Base-by-base conservation (phyloP, 2,888 invertebrate species). In the Brachyptera putata region DNA sequence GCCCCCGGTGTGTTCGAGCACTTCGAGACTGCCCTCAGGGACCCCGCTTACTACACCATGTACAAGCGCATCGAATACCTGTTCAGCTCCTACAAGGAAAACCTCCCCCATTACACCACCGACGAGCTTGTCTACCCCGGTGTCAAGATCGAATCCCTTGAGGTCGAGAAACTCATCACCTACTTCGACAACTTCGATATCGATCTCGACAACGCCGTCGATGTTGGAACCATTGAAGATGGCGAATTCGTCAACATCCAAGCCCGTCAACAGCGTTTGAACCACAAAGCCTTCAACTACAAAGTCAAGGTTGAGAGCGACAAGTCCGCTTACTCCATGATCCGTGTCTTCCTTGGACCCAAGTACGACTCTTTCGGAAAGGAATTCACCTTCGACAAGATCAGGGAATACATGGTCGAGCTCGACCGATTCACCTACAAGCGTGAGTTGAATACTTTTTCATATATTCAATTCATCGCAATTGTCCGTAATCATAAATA, bases 271-370 rank as follows among this genome's bases (percentile, higher is more conserved):
- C 77, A 77, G 57, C 83, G 85, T 25, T 77, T 86, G 18, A 84
- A 85, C 70, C 83, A 86, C 74, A 76, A 84, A 61, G 81, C 82
- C 30, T 86, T 84, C 77, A 79, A 76, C 67, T 76, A 82, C 49
- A 79, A 79, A 18, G 66, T 84, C 50, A 77, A 78, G 49, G 75
- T 85, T 21, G 66, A 76, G n/a, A 82, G 84, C 34, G 80, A 82
- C 67, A 80, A 82, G 65, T 69, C 77, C 14, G 76, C 75, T 5
- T 80, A 82, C 68, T 80, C 80, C 64, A 81, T 86, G 13, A 80
- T 88, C 78, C 83, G 83, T 66, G 73, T 86, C 24, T 89, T 84
- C 79, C 68, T 87, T 34, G 87, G 85, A 71, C 88, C 88, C 1
- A 86, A 86, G 72, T 79, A 79, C 69, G 84, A 87, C 69, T 72